phyloP scores from a whole-genome alignment of 92 coral and sea anemone species.

The Zoanthus sociatus region DNA sequence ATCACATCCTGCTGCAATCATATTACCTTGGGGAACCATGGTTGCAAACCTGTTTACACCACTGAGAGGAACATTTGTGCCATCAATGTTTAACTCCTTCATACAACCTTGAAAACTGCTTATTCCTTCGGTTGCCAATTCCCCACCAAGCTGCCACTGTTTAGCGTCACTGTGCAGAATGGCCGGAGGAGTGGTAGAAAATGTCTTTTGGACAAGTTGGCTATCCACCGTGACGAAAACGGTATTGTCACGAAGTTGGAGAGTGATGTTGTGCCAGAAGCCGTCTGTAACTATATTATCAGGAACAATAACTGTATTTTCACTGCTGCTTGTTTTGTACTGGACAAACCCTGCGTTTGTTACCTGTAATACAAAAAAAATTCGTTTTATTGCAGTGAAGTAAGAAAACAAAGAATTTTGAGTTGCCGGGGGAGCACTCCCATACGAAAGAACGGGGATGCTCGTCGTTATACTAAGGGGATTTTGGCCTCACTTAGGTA shows the following conservation, averaged over 20 bases:
- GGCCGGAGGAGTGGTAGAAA: slow-evolving; percentile 68
- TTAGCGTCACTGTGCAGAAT: slow-evolving; percentile 77
- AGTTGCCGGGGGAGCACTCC: no score
- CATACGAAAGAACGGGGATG: no score
- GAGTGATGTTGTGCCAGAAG: slow-evolving; percentile 87
- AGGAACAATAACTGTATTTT: slow-evolving; percentile 46
- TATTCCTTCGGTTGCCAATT: slow-evolving; percentile 33
- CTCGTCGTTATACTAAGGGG: no score
- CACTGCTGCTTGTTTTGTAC: slow-evolving; percentile 66
- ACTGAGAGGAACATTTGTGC: slow-evolving; percentile 75
- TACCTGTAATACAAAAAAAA: slow-evolving; percentile 44
- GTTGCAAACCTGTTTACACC: slow-evolving; percentile 84
- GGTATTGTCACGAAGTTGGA: slow-evolving; percentile 66
- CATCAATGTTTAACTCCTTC: slow-evolving; percentile 79
- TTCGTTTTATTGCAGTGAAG: background rate
- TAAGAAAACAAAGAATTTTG: background rate
- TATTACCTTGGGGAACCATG: slow-evolving; percentile 72
- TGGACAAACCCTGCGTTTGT: slow-evolving; percentile 65
- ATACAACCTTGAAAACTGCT: slow-evolving; percentile 90
- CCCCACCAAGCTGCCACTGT: slow-evolving; percentile 87
- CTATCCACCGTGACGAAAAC: slow-evolving; percentile 74
- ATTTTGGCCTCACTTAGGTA: background rate
- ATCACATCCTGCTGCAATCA: slow-evolving; percentile 78
- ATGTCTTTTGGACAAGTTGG: slow-evolving; percentile 46
- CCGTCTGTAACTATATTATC: slow-evolving; percentile 75